Base-by-base conservation (phyloP, 2,113 vertebrate species). In the Hystrix cristata region DNA sequence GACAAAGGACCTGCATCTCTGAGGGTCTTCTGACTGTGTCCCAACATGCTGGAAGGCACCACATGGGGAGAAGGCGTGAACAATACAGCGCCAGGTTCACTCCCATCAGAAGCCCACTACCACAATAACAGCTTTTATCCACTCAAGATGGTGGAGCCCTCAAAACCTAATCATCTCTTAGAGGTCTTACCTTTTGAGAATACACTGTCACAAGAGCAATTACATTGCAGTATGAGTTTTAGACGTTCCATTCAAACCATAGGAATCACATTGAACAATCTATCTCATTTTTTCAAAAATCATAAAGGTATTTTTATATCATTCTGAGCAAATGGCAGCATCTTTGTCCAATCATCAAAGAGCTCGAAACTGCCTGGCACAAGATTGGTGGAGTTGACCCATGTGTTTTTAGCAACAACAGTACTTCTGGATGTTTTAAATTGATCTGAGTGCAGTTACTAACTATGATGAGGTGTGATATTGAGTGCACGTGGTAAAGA, bases 381-480 rank as follows among this genome's bases (percentile, higher is more conserved):
- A 97, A 96, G 97, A 98, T 98, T 98, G 98, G 98, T 99, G 76
- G 91, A 95, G 96, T 97, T 99, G 98, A 98, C 98, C 98, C 97
- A 74, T 98, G 96, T 91, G 93, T 99, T 99, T 87, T 98, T 98
- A 85, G 92, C 79, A 96, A 95, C 95, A 97, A 60, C 90, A 96
- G 93, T 98, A 97, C 92, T 98, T 98, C 95, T 92, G 97, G 76
- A 82, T 99, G 98, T 99, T 98, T 98, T 98, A 80, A 97, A 90
- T 96, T 97, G 97, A 98, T 99, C 98, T 98, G 98, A 98, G 96
- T 98, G 97, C 98, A 98, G 97, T 99, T 96, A 97, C 98, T 99
- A 98, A 99, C 97, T 95, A 71, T 98, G 98, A 98, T 98, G 98
- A 98, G 96, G 92, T 97, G 79, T 96, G 98, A 97, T 98, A 98